These are phyloP conservation scores for Hydropsyche betteni DNA, from an alignment of 2,888 invertebrate species.

Conservation along the genomic window DNA sequence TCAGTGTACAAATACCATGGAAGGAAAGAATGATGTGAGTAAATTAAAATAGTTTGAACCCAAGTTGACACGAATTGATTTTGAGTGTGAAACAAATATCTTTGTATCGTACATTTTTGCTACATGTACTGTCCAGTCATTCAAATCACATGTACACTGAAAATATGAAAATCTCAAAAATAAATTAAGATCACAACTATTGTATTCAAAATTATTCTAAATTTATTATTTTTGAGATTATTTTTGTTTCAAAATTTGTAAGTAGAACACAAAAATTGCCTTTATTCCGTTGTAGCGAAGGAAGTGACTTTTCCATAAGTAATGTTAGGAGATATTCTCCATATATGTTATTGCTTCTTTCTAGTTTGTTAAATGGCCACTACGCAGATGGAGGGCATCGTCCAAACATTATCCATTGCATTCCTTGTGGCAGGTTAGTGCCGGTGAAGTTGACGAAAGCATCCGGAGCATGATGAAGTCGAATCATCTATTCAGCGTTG, in stretches of 20 bases:
- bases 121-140: background rate
- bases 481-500: constrained; percentile 6
- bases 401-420: constrained; percentile 64
- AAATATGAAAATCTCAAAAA: constrained; percentile 6
- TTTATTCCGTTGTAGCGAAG: too few relatives aligned
- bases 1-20: constrained; percentile 62
- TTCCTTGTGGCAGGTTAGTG: constrained; percentile 64
- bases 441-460: constrained; percentile 49
- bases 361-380: constrained; percentile 66
- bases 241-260: too few relatives aligned
- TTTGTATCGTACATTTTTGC: background rate
- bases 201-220: too few relatives aligned
- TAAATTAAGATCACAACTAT: too few relatives aligned
- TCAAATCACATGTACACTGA: constrained; percentile 25
- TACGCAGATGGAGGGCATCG: constrained; percentile 66
- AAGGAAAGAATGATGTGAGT: constrained; percentile 64
- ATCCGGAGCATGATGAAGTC: constrained; percentile 17
- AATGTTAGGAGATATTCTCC: constrained; percentile 21
- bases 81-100: constrained; percentile 8
- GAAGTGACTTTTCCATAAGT: too few relatives aligned
- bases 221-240: too few relatives aligned
- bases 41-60: constrained; percentile 51
- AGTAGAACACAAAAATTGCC: too few relatives aligned
- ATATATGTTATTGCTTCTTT: constrained; percentile 55
- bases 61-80: constrained; percentile 13